Conservation (phyloP, 2,888 invertebrate genomes). For the Drosophila mulleri region DNA sequence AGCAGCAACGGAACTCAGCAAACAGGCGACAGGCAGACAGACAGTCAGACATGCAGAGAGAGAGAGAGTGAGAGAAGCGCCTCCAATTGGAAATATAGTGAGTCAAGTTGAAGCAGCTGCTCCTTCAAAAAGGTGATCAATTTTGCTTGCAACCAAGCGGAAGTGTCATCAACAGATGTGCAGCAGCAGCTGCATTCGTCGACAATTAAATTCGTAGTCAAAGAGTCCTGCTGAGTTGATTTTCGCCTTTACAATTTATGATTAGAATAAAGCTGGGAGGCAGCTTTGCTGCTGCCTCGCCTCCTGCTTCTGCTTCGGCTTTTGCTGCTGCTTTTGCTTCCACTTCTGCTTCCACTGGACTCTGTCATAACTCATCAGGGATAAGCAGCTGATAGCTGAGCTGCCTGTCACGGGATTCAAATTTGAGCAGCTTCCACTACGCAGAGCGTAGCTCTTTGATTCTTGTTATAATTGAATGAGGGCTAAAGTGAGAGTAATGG, state of each 20-base stretch:
- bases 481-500: too few species aligned
- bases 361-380: constrained; percentile 16
- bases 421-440: not conserved
- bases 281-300: not conserved
- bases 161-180: constrained; percentile 65
- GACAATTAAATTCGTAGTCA: constrained; percentile 42
- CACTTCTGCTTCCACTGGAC: constrained; percentile 11
- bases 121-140: constrained; percentile 69
- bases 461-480: not conserved
- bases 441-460: not conserved
- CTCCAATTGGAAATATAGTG: constrained; percentile 20
- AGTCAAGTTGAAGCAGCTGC: constrained; percentile 33
- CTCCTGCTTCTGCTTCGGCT: not conserved
- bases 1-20: constrained; percentile 42
- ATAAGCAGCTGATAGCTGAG: constrained; percentile 12
- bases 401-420: constrained; percentile 17
- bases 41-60: not conserved
- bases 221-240: constrained; percentile 18
- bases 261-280: constrained; percentile 10
- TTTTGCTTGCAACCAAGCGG: constrained; percentile 47
- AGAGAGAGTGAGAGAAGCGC: not conserved
- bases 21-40: constrained; percentile 3
- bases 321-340: not conserved
- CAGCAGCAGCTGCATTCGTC: constrained; percentile 24
- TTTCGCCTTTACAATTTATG: constrained; percentile 35